Evolutionary conservation across 2,888 invertebrate genomes (phyloP).

Genomic region (Stenodera caucasica): DNA sequence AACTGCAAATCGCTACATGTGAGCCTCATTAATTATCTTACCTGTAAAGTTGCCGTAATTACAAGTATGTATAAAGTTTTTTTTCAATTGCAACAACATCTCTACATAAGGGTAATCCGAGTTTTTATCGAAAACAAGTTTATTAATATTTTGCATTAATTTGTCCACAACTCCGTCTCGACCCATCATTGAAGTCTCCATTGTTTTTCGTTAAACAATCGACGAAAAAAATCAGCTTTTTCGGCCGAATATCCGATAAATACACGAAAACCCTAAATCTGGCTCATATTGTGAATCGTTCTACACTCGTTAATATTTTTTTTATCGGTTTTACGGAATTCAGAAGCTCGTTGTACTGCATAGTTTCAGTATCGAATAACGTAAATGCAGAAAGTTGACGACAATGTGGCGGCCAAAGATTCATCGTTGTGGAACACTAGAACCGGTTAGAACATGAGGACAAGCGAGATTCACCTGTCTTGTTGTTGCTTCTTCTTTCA

Average conservation of each 20-base stretch:
- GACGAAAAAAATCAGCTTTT: too few relatives aligned
- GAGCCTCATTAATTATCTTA: slow-evolving; percentile 16
- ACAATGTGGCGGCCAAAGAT: slow-evolving; percentile 6
- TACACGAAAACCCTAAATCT: background rate
- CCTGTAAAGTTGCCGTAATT: slow-evolving; percentile 16
- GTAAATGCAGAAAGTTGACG: background rate
- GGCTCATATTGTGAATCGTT: too few relatives aligned
- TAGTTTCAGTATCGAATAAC: background rate
- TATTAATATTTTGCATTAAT: background rate
- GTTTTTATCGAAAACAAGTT: background rate
- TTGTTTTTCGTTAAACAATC: too few relatives aligned
- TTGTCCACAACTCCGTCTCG: background rate
- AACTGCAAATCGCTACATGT: background rate
- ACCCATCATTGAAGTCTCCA: background rate
- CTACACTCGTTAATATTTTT: too few relatives aligned
- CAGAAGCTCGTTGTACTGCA: background rate
- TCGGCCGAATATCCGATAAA: background rate
- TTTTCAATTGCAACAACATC: background rate
- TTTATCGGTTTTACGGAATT: background rate
- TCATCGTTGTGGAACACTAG: slow-evolving; percentile 7
- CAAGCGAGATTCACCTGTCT: slow-evolving; percentile 27
- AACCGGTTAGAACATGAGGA: slow-evolving; percentile 25
- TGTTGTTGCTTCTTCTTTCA: slow-evolving; percentile 14
- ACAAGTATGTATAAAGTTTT: background rate
- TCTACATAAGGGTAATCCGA: background rate